These are phyloP conservation scores for Temnothorax ravouxi DNA, from an alignment of 2,888 invertebrate genomes.

Conservation along the genomic window DNA sequence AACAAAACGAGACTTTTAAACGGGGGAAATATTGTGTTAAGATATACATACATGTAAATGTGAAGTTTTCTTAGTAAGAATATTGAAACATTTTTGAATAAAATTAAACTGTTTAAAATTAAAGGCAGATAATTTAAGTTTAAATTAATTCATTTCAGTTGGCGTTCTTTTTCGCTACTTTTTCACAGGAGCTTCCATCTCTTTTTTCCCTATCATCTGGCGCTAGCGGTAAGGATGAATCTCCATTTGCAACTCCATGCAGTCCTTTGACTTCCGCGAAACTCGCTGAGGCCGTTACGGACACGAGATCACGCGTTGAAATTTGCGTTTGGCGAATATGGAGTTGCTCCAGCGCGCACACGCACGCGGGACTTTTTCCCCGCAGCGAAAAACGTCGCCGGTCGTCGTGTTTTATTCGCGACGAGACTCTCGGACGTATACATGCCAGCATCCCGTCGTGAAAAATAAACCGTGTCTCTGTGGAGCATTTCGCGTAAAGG, in stretches of 20 bases:
- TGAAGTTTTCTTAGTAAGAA: not conserved
- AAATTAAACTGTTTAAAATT: not conserved
- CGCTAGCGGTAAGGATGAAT: not conserved
- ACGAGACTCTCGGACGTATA: not conserved
- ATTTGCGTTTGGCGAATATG: conserved; percentile 10
- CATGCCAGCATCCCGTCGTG: not conserved
- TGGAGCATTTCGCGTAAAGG: conserved; percentile 11
- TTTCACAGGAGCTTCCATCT: not conserved
- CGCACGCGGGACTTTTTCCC: not conserved
- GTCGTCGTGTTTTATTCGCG: conserved; percentile 54
- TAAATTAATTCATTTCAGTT: not conserved
- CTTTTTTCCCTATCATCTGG: not conserved
- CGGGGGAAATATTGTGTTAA: not conserved
- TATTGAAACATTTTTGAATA: not conserved
- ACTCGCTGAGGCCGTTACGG: conserved; percentile 8
- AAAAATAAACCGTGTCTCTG: conserved; percentile 40
- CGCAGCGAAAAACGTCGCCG: conserved; percentile 3
- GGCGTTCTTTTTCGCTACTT: not conserved
- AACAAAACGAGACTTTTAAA: not conserved
- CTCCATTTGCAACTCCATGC: not conserved
- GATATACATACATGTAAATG: not conserved
- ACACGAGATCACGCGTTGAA: conserved; percentile 21
- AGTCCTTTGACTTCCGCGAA: not conserved
- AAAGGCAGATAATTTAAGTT: not conserved
- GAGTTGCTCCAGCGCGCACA: not conserved